These are phyloP conservation scores for Cossypha niveicapilla DNA, from an alignment of 2,797 vertebrate genomes.

Conservation along the genomic window DNA sequence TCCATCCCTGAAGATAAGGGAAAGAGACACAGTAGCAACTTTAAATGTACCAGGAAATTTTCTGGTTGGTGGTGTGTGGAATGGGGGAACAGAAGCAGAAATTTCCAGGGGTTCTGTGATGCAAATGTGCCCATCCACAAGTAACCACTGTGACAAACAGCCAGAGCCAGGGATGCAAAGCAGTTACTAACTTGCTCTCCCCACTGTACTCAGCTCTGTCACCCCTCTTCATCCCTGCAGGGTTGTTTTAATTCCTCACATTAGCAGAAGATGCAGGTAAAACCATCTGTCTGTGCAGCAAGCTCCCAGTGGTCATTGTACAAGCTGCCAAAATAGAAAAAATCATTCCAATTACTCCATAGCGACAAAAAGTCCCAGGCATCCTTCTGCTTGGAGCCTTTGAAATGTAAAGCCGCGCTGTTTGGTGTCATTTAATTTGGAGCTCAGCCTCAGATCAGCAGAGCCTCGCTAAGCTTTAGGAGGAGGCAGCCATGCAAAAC, in stretches of 20 bases:
- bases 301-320: not conserved
- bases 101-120: not conserved
- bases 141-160: not conserved
- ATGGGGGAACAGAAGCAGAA: not conserved
- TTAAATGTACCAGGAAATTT: not conserved
- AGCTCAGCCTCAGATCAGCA: constrained; percentile 36
- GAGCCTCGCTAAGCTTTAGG: constrained; percentile 25
- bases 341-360: constrained; percentile 25
- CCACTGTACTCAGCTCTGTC: not conserved
- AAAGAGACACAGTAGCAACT: not conserved
- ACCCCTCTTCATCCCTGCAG: not conserved
- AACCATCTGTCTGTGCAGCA: not conserved
- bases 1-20: not conserved
- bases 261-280: constrained; percentile 30
- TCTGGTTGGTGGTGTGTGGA: not conserved
- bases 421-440: constrained; percentile 46
- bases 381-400: constrained; percentile 8
- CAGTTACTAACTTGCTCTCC: not conserved
- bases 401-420: constrained; percentile 36
- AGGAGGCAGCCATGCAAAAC: not conserved
- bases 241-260: constrained; percentile 6
- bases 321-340: not conserved
- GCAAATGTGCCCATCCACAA: not conserved
- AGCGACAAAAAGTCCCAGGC: not conserved
- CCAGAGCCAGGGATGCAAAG: not conserved